A percentile compares a stretch with the other conserved stretches of the same genome.
phyloP scores from a whole-genome alignment of 2,113 vertebrate species.

The Stigmatopora nigra region DNA sequence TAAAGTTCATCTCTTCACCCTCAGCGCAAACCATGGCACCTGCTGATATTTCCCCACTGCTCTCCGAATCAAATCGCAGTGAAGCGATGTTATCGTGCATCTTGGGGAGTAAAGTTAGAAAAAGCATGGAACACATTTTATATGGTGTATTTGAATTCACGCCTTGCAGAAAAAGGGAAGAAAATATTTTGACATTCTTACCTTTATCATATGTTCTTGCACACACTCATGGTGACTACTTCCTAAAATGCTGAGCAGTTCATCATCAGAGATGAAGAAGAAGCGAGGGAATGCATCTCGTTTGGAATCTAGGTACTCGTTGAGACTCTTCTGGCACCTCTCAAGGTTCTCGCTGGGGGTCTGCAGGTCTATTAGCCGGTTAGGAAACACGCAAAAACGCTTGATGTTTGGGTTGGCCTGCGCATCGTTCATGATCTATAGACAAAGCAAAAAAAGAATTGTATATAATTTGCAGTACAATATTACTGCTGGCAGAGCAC shows the following conservation, averaged over 20 bases:
- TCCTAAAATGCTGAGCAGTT: constrained; percentile 92
- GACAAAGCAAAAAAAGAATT: background rate
- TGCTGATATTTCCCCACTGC: constrained; percentile 69
- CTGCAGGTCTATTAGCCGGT: constrained; percentile 78
- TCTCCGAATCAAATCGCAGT: constrained; percentile 74
- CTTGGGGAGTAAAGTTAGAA: constrained; percentile 51
- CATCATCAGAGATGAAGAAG: constrained; percentile 96
- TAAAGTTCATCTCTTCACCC: constrained; percentile 84
- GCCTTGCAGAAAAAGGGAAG: background rate
- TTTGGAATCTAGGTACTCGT: constrained; percentile 92
- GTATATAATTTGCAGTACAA: constrained; percentile 7
- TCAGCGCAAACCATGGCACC: constrained; percentile 90
- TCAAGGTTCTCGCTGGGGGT: constrained; percentile 80
- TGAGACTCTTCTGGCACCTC: too few species aligned
- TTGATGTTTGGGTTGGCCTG: constrained; percentile 78
- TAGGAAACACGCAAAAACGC: constrained; percentile 76
- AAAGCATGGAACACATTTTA: background rate
- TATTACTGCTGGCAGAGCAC: background rate
- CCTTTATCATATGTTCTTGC: constrained; percentile 98
- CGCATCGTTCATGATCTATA: constrained; percentile 86
- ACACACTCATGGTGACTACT: constrained; percentile 83
- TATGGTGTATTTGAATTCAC: constrained; percentile 5
- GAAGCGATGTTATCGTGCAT: constrained; percentile 94
- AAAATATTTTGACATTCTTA: constrained; percentile 28
- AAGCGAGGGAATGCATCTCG: constrained; percentile 90